phyloP scores from a whole-genome alignment of 2,113 vertebrate genomes.

The Tragelaphus imberbis region DNA sequence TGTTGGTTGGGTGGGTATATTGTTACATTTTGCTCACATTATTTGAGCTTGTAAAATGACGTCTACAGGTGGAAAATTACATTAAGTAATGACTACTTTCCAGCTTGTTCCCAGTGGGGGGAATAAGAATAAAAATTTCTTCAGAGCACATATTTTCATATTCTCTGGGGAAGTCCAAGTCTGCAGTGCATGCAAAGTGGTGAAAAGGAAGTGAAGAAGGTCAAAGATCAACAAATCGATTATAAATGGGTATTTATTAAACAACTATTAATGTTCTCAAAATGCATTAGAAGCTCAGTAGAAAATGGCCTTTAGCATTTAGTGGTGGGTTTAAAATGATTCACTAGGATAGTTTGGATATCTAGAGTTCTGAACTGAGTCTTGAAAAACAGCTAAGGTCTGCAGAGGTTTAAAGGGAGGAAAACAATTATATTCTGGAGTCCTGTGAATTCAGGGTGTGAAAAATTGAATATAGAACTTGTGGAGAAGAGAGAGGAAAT shows the following conservation, averaged over 20 bases:
- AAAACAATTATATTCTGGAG: background rate
- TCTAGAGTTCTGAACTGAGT: background rate
- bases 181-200: background rate
- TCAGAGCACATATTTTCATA: background rate
- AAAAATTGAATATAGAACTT: background rate
- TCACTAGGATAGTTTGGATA: background rate
- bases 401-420: background rate
- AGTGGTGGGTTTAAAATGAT: background rate
- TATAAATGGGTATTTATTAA: background rate
- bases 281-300: background rate
- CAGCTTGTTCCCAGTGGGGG: background rate
- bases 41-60: constrained; percentile 5
- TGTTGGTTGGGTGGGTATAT: background rate
- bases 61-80: background rate
- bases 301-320: background rate
- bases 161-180: background rate
- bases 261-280: background rate
- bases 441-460: background rate
- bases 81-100: background rate
- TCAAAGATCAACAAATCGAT: background rate
- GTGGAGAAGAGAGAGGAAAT: background rate
- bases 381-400: background rate
- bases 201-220: background rate
- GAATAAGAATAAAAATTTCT: background rate
- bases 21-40: background rate